phyloP scores from a whole-genome alignment of 2,888 invertebrate species.

The Brenthis ino region DNA sequence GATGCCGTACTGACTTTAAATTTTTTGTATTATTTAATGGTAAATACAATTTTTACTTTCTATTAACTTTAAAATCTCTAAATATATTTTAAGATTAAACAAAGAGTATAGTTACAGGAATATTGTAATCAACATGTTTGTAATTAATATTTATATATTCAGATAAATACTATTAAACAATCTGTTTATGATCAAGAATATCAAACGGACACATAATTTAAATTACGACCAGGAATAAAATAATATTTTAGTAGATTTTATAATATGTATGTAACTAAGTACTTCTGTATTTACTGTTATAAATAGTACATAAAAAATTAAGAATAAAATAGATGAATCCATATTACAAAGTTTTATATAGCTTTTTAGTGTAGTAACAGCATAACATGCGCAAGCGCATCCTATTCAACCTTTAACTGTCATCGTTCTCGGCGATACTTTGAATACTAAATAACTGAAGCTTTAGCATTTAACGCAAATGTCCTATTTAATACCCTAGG shows the following conservation, averaged over 20 bases:
- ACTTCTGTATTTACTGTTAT: not conserved
- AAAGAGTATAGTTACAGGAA: too few relatives aligned
- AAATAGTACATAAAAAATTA: too few relatives aligned
- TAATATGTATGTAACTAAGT: not conserved
- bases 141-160: too few relatives aligned
- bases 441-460: slow-evolving; percentile 38
- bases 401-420: slow-evolving; percentile 41
- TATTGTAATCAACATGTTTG: too few relatives aligned
- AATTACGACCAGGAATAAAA: too few relatives aligned
- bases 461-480: slow-evolving; percentile 35
- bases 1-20: slow-evolving; percentile 2
- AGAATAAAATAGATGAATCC: too few relatives aligned
- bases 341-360: too few relatives aligned
- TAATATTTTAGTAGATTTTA: not conserved
- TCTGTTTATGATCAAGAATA: too few relatives aligned
- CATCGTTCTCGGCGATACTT: slow-evolving; percentile 30
- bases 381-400: slow-evolving; percentile 23
- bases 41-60: not conserved
- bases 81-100: too few relatives aligned
- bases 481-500: slow-evolving; percentile 14
- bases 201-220: too few relatives aligned
- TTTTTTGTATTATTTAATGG: not conserved
- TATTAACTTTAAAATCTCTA: too few relatives aligned
- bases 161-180: too few relatives aligned
- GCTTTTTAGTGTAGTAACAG: not conserved